A percentile compares a stretch with the other conserved stretches of the same genome.
phyloP scores from a whole-genome alignment of 2,113 vertebrate species.

The Synodontis membranacea region DNA sequence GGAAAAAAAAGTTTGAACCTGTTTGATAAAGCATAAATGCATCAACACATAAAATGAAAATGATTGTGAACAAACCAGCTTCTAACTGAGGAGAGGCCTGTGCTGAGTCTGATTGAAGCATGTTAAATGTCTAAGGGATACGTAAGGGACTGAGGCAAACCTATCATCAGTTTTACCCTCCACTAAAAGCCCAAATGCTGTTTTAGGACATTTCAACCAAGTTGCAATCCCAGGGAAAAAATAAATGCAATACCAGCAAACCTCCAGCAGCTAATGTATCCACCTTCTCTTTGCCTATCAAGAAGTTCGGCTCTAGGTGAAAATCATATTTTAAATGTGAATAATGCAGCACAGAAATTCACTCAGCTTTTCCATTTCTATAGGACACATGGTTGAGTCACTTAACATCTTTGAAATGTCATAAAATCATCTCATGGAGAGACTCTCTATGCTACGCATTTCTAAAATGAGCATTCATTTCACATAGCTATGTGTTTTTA shows the following conservation, averaged over 20 bases:
- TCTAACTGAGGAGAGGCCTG: neutral
- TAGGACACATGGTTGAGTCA: neutral
- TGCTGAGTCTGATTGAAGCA: neutral
- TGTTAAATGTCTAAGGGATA: neutral
- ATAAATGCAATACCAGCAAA: slow-evolving; percentile 10
- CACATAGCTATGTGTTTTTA: slow-evolving; percentile 10
- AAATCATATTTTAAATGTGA: slow-evolving; percentile 1
- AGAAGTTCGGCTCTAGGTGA: neutral
- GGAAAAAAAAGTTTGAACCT: neutral
- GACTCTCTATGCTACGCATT: neutral
- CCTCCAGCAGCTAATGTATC: slow-evolving; percentile 27
- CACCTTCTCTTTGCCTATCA: slow-evolving; percentile 27
- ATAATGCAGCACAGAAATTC: neutral
- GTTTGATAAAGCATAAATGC: neutral
- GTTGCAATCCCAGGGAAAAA: neutral
- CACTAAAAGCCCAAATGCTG: slow-evolving; percentile 14
- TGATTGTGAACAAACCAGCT: neutral
- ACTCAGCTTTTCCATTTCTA: neutral
- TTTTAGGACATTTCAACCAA: neutral
- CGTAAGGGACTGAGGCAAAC: neutral
- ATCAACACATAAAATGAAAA: neutral
- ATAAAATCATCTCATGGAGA: neutral
- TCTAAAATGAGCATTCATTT: neutral
- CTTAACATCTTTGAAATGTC: neutral
- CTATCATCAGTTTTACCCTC: neutral